Evolutionary conservation across 2,888 invertebrate genomes (phyloP).

Genomic region (Glaucopsyche alexis): DNA sequence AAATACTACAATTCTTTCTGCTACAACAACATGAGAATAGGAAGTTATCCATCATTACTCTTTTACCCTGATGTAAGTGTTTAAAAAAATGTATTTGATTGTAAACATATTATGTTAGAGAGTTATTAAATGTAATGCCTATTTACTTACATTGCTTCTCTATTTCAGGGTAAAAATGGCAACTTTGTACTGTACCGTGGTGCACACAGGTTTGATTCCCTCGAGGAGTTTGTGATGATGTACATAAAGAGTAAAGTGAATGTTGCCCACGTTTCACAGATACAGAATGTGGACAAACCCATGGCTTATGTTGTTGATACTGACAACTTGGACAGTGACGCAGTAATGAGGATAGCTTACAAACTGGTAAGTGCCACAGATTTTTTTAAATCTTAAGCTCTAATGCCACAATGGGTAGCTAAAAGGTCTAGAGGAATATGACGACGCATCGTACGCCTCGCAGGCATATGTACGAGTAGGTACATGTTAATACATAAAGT

Average conservation of each 20-base stretch:
- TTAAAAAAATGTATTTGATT: neutral
- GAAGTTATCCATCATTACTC: constrained; percentile 87
- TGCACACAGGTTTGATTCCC: constrained; percentile 76
- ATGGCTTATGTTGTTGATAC: constrained; percentile 74
- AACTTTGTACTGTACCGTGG: constrained; percentile 82
- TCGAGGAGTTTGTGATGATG: constrained; percentile 83
- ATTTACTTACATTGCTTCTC: neutral
- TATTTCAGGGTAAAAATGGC: constrained; percentile 68
- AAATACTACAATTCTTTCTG: constrained; percentile 91
- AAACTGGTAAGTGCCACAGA: constrained; percentile 82
- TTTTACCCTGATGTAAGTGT: constrained; percentile 80
- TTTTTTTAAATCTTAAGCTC: neutral
- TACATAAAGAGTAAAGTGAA: constrained; percentile 65
- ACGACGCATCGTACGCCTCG: too few relatives aligned
- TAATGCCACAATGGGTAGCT: too few relatives aligned
- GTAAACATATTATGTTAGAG: too few relatives aligned
- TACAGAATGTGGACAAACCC: constrained; percentile 55
- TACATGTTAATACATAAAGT: too few relatives aligned
- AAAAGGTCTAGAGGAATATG: too few relatives aligned
- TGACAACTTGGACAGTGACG: constrained; percentile 77
- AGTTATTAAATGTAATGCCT: too few relatives aligned
- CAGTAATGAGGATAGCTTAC: constrained; percentile 84
- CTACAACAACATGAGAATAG: constrained; percentile 84
- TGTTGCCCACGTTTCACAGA: constrained; percentile 50
- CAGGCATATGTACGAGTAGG: too few relatives aligned